Evolutionary conservation across 2,888 invertebrate species (phyloP), one percentile per base, ranked within the genome.

Genomic region (Catocala nupta): DNA sequence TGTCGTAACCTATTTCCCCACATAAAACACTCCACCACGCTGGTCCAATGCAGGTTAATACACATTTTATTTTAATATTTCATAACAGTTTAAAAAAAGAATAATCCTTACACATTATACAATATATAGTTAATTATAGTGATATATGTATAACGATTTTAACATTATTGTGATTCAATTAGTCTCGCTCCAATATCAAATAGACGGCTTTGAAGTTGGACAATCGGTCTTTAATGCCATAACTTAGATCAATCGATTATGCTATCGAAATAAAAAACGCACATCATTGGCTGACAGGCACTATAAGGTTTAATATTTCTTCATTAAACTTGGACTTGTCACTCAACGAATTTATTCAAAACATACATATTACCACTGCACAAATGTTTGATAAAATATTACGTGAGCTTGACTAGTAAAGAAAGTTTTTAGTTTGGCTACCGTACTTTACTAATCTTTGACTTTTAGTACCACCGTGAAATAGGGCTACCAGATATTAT

Each of bases 111-210:
- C 6, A 39, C 36, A 39, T 8, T 39, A 7, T 39, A 39, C 36
- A 39, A 9, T 39, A 9, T 39, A 39, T 39, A 39, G 63, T 70
- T 63, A 64, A 72, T 62, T 47, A 33, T 16, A 55, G 68, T 79
- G 78, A 67, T 77, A 68, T 65, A 70, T 65, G 36, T 8, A 6
- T 1, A 78, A 71, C 67, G 71, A 77, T 81, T 75, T 79, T 72
- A 71, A 69, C 68, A 59, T 77, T 59, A 81, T 84, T 84, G 80
- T 83, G 76, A 75, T 82, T 61, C 79, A 77, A 89, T 90, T 90
- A 78, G 88, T 83, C 80, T 65, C 88, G 89, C 87, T 88, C 81
- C 81, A 73, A 68, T 81, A 83, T 82, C 76, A 73, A 77, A 85
- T 79, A 79, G 83, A 80, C 75, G 77, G 77, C 74, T 83, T 83